Conservation (phyloP, 2,113 vertebrate genomes). For the Cariama cristata region DNA sequence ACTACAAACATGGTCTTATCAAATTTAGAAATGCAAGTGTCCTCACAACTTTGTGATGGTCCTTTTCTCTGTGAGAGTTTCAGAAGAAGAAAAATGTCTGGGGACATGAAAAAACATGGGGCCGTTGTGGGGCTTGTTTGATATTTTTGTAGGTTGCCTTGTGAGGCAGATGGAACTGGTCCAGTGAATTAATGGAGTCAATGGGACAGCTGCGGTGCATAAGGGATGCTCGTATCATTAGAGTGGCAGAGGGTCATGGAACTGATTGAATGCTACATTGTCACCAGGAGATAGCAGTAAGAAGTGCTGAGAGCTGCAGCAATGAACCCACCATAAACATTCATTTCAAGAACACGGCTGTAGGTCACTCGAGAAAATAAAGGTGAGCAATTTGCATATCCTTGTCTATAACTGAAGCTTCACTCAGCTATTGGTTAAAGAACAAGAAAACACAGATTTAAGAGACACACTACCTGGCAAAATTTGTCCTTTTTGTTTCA, state of each 20-base stretch:
- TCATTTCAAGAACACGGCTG: constrained; percentile 5
- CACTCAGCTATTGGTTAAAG: neutral
- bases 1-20: neutral
- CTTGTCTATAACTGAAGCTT: neutral
- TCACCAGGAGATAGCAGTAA: neutral
- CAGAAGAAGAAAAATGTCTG: neutral
- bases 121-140: neutral
- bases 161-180: neutral
- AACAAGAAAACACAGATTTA: neutral
- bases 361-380: neutral
- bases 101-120: neutral
- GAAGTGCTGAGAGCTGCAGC: constrained; percentile 45
- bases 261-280: neutral
- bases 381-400: constrained; percentile 1
- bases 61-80: neutral
- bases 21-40: neutral
- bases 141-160: neutral
- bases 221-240: neutral
- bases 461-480: neutral
- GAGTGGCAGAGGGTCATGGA: neutral
- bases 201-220: neutral
- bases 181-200: neutral
- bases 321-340: neutral
- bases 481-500: neutral
- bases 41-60: neutral